Conservation (phyloP, 2,113 vertebrate genomes). For the Odontesthes bonariensis region DNA sequence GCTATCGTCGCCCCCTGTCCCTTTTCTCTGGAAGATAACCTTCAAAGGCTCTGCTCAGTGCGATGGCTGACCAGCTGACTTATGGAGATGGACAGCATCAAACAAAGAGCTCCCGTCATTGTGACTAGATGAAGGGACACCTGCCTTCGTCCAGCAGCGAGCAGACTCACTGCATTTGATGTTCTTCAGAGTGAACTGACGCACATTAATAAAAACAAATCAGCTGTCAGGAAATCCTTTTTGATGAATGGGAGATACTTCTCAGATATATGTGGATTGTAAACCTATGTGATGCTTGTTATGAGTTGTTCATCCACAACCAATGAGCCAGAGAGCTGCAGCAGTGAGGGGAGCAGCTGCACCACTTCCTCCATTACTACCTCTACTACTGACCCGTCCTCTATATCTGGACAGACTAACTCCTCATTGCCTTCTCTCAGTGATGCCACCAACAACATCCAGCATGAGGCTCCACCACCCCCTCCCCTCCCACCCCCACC, state of each 20-base stretch:
- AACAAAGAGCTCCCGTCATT: slow-evolving; percentile 36
- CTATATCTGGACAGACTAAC: slow-evolving; percentile 54
- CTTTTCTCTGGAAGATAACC: slow-evolving; percentile 36
- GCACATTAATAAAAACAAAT: background rate
- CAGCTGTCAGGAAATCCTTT: slow-evolving; percentile 2
- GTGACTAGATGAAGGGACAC: slow-evolving; percentile 61
- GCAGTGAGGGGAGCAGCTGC: slow-evolving; percentile 75
- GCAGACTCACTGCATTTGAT: slow-evolving; percentile 7
- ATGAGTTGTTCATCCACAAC: slow-evolving; percentile 91
- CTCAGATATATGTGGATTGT: slow-evolving; percentile 38
- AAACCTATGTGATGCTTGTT: slow-evolving; percentile 87
- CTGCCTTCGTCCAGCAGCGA: slow-evolving; percentile 16
- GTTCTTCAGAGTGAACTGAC: slow-evolving; percentile 12
- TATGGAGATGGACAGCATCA: slow-evolving; percentile 58
- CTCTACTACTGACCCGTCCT: slow-evolving; percentile 65
- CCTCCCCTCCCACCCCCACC: slow-evolving; percentile 72
- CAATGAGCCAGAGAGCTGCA: slow-evolving; percentile 89
- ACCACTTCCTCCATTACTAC: slow-evolving; percentile 79
- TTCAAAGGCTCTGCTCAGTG: slow-evolving; percentile 49
- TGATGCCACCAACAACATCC: slow-evolving; percentile 55
- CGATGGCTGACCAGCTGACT: slow-evolving; percentile 59
- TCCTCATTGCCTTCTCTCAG: slow-evolving; percentile 27
- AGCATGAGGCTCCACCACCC: slow-evolving; percentile 46
- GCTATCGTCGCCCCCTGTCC: slow-evolving; percentile 36
- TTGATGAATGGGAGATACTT: background rate